Evolutionary conservation across 2,888 invertebrate genomes (phyloP), one percentile per base, ranked within the genome.

Genomic region (Drosophila monieri): DNA sequence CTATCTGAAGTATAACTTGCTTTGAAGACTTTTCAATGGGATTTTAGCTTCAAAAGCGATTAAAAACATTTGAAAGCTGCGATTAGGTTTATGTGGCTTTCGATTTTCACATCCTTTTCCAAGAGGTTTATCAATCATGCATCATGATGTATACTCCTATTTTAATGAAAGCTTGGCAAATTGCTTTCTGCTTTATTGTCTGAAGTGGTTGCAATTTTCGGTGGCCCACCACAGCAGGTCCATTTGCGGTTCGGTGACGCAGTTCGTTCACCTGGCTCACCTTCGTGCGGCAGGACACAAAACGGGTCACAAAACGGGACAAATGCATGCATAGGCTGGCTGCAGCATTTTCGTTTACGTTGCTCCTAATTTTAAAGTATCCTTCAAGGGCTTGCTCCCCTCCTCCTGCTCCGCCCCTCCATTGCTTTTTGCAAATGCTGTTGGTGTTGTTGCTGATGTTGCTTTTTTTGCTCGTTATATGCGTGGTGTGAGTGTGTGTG

Each of bases 281-380:
- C 60, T 61, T 61, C 60, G 60, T 61, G 60, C 23, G 47, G 60
- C 30, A 47, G 60, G 61, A 47, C 61, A 61, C 47, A 61, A 47
- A 60, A 47, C 35, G 39, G 46, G 25, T 43, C 43, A 43, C 43
- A 21, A 61, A 58, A 58, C 52, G 30, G 61, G 52, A 53, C 69
- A 58, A 68, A 67, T 67, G 67, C 68, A 68, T 61, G 62, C 62
- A 48, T 68, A 68, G 77, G 77, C 70, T 68, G 77, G 77, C 70
- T 68, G 68, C 78, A 78, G 76, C 64, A 74, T 80, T 64, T 85
- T 85, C 72, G 74, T 78, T 73, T 80, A 48, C 73, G 67, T 37
- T 66, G 78, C 49, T 65, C 51, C 77, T 74, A 87, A 81, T 80
- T 85, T 87, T 65, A 85, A 81, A 87, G 81, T 85, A 73, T 78